Base-by-base conservation (phyloP, 2,888 invertebrate genomes). In the Nemotelus nigrinus region DNA sequence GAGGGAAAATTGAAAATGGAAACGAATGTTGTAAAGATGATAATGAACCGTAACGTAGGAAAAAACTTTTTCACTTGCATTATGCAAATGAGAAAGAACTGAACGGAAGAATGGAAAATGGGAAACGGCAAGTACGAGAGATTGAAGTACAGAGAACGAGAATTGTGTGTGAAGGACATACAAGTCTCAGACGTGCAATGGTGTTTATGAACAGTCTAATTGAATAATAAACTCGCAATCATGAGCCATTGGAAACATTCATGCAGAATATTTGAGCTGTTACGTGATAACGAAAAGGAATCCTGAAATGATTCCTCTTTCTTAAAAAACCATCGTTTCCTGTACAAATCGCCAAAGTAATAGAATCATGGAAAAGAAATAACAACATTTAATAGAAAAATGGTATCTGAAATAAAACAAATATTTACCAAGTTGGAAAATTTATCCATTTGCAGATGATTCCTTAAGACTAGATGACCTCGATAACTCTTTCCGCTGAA, bases 391-490 rank as follows among this genome's bases (percentile, higher is more conserved):
- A 4, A n/a, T 57, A 57, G 44, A 43, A 41, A 72, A 45, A 58
- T 71, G 3, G 25, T 25, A 25, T 25, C 25, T 25, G 41, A 2
- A 53, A 55, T n/a, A 71, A 45, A 74, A 60, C 6, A 53, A 10
- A 45, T 55, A 76, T 57, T 68, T 83, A 87, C 87, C 84, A 87
- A 82, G 83, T 87, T 87, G 81, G 84, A 84, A 78, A 83, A 83
- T 82, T 87, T 87, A 80, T 87, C 87, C 78, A 83, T 81, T 84
- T 87, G 87, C 72, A 87, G 81, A 82, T 87, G 86, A 85, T 87
- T 87, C 79, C 86, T 85, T 77, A 87, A 81, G 79, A 87, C 83
- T 79, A 87, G 82, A 81, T 84, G 83, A 70, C 82, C 86, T 65
- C 82, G 83, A 82, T 86, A 86, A 71, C 83, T 83, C 75, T 84